A percentile compares a stretch with the other conserved stretches of the same genome.
These are phyloP conservation scores for Nothocercus julius DNA, from an alignment of 2,113 vertebrate species.

Conservation along the genomic window DNA sequence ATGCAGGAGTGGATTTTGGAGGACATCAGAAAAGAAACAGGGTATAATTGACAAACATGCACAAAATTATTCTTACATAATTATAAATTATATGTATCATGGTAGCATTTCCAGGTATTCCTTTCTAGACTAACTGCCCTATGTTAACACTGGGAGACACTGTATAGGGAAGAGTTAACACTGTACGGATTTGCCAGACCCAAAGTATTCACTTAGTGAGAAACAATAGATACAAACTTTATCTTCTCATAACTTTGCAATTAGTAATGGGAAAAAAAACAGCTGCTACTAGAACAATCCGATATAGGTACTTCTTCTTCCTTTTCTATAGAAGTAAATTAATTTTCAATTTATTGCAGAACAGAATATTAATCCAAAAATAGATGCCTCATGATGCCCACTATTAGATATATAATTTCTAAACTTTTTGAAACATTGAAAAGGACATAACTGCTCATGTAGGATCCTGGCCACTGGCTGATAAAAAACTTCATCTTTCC, in stretches of 20 bases:
- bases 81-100: not conserved
- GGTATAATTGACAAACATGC: not conserved
- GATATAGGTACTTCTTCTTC: not conserved
- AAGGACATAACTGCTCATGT: not conserved
- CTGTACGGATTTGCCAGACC: not conserved
- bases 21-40: not conserved
- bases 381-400: not conserved
- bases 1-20: not conserved
- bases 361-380: not conserved
- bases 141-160: not conserved
- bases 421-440: not conserved
- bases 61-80: not conserved
- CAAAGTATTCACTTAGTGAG: not conserved
- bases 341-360: not conserved
- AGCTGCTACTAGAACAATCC: not conserved
- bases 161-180: not conserved
- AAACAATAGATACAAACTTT: not conserved
- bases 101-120: not conserved
- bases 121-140: not conserved
- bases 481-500: not conserved
- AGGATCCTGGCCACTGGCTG: not conserved
- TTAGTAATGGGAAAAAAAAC: not conserved
- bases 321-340: not conserved
- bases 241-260: not conserved
- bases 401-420: not conserved